These are phyloP conservation scores for Tachina fera DNA, from an alignment of 2,888 invertebrate genomes.

Conservation along the genomic window DNA sequence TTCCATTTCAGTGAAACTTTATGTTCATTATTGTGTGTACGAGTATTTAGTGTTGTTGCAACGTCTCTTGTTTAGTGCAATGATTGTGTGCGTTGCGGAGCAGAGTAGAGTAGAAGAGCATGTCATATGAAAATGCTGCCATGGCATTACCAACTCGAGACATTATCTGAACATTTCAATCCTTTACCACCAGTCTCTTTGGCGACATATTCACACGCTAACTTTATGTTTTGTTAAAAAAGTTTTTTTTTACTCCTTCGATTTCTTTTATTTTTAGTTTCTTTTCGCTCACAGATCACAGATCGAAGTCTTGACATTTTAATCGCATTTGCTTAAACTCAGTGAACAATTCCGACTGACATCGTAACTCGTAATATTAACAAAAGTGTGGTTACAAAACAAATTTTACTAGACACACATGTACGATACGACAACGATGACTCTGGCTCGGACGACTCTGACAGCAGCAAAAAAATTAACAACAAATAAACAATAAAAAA, in stretches of 20 bases:
- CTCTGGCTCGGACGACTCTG: constrained; percentile 21
- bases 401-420: constrained; percentile 40
- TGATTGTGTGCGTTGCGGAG: constrained; percentile 25
- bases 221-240: constrained; percentile 26
- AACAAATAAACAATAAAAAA: neutral
- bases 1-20: constrained; percentile 50
- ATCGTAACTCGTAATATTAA: constrained; percentile 70
- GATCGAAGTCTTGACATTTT: constrained; percentile 81
- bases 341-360: constrained; percentile 80
- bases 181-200: constrained; percentile 70
- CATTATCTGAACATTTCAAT: constrained; percentile 71
- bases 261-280: constrained; percentile 71
- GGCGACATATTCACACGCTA: constrained; percentile 73
- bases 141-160: constrained; percentile 60
- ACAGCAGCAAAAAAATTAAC: constrained; percentile 15
- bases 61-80: constrained; percentile 19
- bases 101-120: constrained; percentile 44
- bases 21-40: constrained; percentile 39
- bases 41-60: constrained; percentile 35
- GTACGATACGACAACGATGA: constrained; percentile 52
- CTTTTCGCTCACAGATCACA: constrained; percentile 70
- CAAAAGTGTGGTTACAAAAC: constrained; percentile 70
- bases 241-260: constrained; percentile 72
- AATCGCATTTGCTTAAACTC: constrained; percentile 82
- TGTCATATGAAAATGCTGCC: constrained; percentile 61